Percentiles rank a stretch among this genome's conserved stretches.
phyloP scores from a whole-genome alignment of 2,888 invertebrate species.

The Julus scanicus region DNA sequence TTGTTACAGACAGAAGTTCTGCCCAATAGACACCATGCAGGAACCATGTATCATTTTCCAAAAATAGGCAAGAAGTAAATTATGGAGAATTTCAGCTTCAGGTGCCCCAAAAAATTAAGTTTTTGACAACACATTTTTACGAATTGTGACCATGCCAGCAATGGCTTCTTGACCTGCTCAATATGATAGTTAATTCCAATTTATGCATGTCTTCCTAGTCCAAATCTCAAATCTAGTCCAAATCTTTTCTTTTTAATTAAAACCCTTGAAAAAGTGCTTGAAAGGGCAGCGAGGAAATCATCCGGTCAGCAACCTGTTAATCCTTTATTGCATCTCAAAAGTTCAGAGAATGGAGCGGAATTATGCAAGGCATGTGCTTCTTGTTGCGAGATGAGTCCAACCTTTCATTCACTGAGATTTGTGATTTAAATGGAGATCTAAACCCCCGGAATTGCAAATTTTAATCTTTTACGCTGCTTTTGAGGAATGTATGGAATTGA shows the following conservation, averaged over 20 bases:
- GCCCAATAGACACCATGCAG: neutral
- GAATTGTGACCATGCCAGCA: too few species aligned
- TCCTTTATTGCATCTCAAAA: neutral
- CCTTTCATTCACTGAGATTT: neutral
- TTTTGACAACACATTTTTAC: too few species aligned
- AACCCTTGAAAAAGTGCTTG: conserved; percentile 24
- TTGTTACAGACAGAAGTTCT: neutral
- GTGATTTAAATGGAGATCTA: neutral
- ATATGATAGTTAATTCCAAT: too few species aligned
- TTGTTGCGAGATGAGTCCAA: neutral
- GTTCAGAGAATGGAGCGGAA: neutral
- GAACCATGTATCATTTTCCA: neutral
- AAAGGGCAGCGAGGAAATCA: neutral
- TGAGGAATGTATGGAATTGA: neutral
- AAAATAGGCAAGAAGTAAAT: too few species aligned
- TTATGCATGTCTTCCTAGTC: too few species aligned
- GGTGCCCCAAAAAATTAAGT: too few species aligned
- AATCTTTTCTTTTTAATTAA: neutral
- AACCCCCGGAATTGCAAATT: neutral
- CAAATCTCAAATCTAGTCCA: too few species aligned
- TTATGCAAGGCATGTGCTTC: conserved; percentile 24
- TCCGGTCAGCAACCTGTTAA: conserved; percentile 24
- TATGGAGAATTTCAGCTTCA: too few species aligned
- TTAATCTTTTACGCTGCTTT: neutral
- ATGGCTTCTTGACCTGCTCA: too few species aligned